These are phyloP conservation scores for Halcyon smyrnensis DNA, from an alignment of 2,797 vertebrate species.

Conservation along the genomic window DNA sequence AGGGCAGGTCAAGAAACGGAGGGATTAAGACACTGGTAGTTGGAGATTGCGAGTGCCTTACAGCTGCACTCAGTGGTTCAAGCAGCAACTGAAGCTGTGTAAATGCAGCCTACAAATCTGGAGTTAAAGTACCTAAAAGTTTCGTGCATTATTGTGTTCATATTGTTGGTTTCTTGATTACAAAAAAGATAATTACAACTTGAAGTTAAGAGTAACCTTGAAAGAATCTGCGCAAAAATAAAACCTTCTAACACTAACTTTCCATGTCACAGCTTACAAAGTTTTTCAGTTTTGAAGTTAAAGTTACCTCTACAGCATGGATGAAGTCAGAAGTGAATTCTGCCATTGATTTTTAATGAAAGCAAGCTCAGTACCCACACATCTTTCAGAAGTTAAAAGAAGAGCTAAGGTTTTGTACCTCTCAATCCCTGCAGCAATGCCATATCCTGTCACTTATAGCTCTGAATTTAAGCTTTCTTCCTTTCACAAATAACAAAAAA, in stretches of 20 bases:
- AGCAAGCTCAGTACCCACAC: background rate
- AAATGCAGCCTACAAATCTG: background rate
- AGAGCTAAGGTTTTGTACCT: background rate
- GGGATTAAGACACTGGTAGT: background rate
- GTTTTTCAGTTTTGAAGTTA: background rate
- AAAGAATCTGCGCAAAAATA: background rate
- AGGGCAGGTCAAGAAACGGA: background rate
- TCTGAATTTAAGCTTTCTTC: background rate
- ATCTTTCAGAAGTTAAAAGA: background rate
- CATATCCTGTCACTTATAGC: background rate
- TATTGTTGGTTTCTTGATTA: background rate
- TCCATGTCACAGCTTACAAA: background rate
- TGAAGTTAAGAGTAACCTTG: background rate
- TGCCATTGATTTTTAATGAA: background rate
- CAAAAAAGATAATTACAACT: background rate
- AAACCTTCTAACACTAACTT: background rate
- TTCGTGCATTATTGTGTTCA: background rate
- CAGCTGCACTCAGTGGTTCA: background rate
- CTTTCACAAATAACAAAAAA: background rate
- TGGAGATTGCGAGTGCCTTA: background rate
- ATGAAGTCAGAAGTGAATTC: background rate
- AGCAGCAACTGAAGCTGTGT: background rate
- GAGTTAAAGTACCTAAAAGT: background rate
- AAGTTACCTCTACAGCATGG: background rate
- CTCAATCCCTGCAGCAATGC: background rate